Evolutionary conservation across 2,113 vertebrate species (phyloP).

Genomic region (Vimba vimba): DNA sequence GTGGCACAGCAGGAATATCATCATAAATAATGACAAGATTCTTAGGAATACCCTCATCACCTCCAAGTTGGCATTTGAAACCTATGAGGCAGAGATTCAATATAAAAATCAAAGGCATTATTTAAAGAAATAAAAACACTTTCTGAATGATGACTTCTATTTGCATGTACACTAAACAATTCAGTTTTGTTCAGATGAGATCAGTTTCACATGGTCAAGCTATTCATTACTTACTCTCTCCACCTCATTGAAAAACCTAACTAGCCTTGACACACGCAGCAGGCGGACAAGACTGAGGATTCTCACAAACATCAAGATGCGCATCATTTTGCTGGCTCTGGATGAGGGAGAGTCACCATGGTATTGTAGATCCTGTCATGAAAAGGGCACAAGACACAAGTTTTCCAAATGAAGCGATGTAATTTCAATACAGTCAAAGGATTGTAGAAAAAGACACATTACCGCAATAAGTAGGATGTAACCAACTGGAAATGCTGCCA

Average conservation of each 20-base stretch:
- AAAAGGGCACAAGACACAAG: neutral
- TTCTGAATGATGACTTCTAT: neutral
- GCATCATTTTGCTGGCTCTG: constrained; percentile 75
- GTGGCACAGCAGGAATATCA: constrained; percentile 78
- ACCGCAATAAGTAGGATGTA: constrained; percentile 78
- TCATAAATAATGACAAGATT: constrained; percentile 74
- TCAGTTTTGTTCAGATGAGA: neutral
- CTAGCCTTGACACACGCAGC: constrained; percentile 73
- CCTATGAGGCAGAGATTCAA: constrained; percentile 57
- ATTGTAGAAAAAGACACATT: constrained; percentile 50
- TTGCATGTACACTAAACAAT: neutral
- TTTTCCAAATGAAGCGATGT: neutral
- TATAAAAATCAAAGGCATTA: neutral
- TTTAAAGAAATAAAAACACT: neutral
- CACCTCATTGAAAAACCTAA: constrained; percentile 76
- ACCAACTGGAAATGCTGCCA: constrained; percentile 76
- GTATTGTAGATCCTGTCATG: constrained; percentile 69
- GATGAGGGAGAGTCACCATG: constrained; percentile 66
- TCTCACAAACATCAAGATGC: constrained; percentile 77
- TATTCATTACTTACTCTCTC: constrained; percentile 70
- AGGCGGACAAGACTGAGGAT: constrained; percentile 75
- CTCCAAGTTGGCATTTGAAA: constrained; percentile 76
- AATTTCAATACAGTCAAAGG: neutral
- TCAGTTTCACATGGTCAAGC: neutral
- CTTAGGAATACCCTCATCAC: constrained; percentile 74